phyloP scores from a whole-genome alignment of 2,888 invertebrate species.

The Pantelozetes paolii region DNA sequence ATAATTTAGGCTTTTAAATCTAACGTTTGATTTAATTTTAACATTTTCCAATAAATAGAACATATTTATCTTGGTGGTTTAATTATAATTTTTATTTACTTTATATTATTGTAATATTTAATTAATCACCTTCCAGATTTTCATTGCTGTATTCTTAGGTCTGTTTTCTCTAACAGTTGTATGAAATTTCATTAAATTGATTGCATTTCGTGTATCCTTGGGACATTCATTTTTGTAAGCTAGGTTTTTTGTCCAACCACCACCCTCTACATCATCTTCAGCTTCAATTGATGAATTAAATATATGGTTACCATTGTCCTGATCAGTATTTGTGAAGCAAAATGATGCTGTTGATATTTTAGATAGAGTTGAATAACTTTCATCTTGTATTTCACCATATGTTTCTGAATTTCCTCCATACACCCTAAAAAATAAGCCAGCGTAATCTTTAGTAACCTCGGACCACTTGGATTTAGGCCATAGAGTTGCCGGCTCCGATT shows the following conservation, averaged over 20 bases:
- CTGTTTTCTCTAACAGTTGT: not conserved
- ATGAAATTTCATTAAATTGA: not conserved
- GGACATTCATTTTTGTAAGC: no score
- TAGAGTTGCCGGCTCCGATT: not conserved
- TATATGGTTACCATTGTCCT: no score
- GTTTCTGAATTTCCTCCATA: not conserved
- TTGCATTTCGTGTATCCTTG: not conserved
- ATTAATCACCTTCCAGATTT: not conserved
- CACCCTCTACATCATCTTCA: not conserved
- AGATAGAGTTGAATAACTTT: no score
- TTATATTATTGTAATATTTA: no score
- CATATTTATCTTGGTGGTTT: no score
- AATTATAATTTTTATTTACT: no score
- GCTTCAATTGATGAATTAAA: not conserved
- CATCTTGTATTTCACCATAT: no score
- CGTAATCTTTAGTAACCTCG: not conserved
- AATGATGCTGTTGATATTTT: not conserved
- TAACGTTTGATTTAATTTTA: no score
- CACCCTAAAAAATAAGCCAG: slow-evolving; percentile 8
- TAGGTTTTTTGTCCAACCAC: not conserved
- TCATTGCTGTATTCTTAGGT: not conserved
- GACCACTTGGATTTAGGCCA: slow-evolving; percentile 16
- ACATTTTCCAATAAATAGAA: no score
- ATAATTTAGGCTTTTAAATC: no score
- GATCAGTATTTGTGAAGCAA: not conserved